Evolutionary conservation across 2,113 vertebrate genomes (phyloP).

Genomic region (Proterorhinus semilunaris): DNA sequence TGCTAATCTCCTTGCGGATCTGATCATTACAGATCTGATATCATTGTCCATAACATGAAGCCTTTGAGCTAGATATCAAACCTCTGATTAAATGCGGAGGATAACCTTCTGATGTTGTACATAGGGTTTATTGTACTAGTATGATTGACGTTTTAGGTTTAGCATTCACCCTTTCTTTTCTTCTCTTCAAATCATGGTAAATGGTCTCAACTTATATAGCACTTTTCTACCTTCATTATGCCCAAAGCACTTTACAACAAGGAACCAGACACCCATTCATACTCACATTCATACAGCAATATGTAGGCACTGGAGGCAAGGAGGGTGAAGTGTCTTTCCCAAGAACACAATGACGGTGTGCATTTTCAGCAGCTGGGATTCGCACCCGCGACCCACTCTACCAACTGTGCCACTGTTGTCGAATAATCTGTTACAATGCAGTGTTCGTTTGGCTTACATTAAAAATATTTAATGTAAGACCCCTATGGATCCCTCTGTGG

Average conservation of each 20-base stretch:
- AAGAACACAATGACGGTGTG: no score
- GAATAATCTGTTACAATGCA: constrained; percentile 38
- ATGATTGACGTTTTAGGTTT: not conserved
- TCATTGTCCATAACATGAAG: constrained; percentile 37
- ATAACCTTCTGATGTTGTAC: constrained; percentile 26
- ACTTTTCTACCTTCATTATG: no score
- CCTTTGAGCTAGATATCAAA: constrained; percentile 32
- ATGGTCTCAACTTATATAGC: no score
- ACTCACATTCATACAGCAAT: no score
- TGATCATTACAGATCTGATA: constrained; percentile 43
- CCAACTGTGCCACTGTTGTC: not conserved
- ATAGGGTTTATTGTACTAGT: not conserved
- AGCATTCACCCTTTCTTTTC: not conserved
- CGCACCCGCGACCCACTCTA: no score
- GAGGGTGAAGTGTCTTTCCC: no score
- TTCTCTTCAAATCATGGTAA: constrained; percentile 1
- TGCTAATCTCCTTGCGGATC: constrained; percentile 49
- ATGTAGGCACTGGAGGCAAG: no score
- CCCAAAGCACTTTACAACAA: no score
- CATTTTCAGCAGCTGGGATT: no score
- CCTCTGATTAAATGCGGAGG: constrained; percentile 36
- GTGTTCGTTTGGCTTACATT: not conserved
- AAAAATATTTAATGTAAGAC: constrained; percentile 15
- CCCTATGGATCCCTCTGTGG: no score
- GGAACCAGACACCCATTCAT: no score